Conservation (phyloP, 2,113 vertebrate species). For the Cisticola juncidis region DNA sequence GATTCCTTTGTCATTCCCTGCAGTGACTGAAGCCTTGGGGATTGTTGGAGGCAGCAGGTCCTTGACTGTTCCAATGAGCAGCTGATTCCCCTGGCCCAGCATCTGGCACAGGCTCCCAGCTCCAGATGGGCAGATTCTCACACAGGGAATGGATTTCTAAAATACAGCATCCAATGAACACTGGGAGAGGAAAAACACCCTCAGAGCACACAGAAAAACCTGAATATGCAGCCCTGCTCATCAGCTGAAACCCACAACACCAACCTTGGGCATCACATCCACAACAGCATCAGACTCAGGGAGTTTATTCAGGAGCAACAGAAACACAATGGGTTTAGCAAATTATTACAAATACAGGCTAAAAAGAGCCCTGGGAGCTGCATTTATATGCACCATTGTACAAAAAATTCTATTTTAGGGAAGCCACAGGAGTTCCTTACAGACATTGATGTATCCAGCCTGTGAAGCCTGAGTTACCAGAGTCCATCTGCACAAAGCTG, state of each 20-base stretch:
- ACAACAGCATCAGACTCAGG: neutral
- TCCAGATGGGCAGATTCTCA: neutral
- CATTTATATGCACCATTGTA: neutral
- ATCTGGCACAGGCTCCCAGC: neutral
- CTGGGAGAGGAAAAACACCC: neutral
- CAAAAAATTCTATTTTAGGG: neutral
- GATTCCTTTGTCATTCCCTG: neutral
- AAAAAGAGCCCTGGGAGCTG: neutral
- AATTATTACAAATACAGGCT: neutral
- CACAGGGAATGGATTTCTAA: neutral
- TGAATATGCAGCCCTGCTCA: neutral
- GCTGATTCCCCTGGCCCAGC: neutral
- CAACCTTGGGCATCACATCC: neutral
- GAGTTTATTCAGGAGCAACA: neutral
- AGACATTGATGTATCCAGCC: neutral
- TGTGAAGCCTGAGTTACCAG: neutral
- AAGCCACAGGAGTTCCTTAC: neutral
- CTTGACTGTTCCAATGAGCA: neutral
- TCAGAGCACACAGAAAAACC: neutral
- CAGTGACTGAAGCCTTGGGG: neutral
- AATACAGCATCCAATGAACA: neutral
- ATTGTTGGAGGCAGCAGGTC: neutral
- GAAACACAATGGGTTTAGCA: neutral
- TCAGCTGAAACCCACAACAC: neutral
- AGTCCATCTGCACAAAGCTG: neutral